Base-by-base conservation (phyloP, 2,113 vertebrate species). In the Ahaetulla prasina region DNA sequence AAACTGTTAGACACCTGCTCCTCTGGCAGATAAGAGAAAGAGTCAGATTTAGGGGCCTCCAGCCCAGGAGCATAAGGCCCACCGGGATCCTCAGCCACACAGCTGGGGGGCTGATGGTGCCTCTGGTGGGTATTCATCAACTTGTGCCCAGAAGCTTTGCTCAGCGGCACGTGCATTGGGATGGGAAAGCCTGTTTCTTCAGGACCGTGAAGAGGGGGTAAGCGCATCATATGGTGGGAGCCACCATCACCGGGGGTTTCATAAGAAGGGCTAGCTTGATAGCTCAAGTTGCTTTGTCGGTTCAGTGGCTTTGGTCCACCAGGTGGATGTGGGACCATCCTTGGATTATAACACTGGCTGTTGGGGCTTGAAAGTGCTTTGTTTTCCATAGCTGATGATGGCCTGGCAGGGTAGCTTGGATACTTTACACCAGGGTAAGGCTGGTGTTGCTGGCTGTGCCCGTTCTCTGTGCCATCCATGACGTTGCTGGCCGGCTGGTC, bases 1-100 rank as follows among this genome's bases (percentile, higher is more conserved):
- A 99, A 96, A 92, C 98, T 98, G 91, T 99, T 99, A 91, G 98
- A 98, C 4, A 98, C 97, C 88, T 98, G 98, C 54, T 98, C 97
- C 50, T 98, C 98, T 0, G 98, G 98, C 3, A 98, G 94, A 95
- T 98, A 98, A 53, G 96, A 97, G 89, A 96, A 97, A 2, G 98
- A 97, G 94, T 95, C 96, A 80, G 97, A 96, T 93, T 98, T 98
- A 93, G 95, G 96, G 88, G 94, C 97, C 91, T 97, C 97, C 14
- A 96, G 90, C 89, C 93, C 96, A 95, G 57, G 95, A 54, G n/a
- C 94, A 22, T 90, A 98, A 96, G 85, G 92, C 45, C 74, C 87
- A 1, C 94, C 96, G 5, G 94, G 96, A n/a, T 97, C 96, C 0
- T 91, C 91, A 3, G 95, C 95, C 87, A 97, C 97, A 2, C 97